phyloP scores from a whole-genome alignment of 2,888 invertebrate genomes.

The Ischnura elegans region DNA sequence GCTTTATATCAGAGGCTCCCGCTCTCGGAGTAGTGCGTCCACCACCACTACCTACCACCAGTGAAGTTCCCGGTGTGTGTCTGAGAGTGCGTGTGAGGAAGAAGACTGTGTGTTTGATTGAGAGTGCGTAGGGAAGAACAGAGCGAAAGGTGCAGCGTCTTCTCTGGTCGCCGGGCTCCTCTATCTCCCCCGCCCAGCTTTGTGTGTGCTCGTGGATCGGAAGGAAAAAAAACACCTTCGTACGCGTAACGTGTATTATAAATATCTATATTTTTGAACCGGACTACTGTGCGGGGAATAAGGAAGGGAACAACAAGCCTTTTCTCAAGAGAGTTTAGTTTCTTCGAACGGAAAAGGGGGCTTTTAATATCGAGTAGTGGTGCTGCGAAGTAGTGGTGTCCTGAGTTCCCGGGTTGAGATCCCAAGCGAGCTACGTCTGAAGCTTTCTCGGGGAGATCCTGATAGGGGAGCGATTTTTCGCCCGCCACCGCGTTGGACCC shows the following conservation, averaged over 20 bases:
- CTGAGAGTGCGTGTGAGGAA: constrained; percentile 20
- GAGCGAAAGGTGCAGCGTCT: constrained; percentile 56
- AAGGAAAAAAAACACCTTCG: background rate
- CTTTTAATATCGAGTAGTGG: background rate
- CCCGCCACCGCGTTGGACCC: constrained; percentile 20
- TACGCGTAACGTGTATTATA: background rate
- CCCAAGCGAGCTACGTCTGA: background rate
- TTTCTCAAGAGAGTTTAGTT: background rate
- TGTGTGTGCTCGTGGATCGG: background rate
- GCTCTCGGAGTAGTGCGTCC: no score
- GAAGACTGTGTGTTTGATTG: background rate
- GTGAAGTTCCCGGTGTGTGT: constrained; percentile 26
- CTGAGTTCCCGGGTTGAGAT: background rate
- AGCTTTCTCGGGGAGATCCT: background rate
- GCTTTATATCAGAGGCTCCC: constrained; percentile 46
- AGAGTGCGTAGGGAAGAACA: background rate
- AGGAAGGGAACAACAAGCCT: constrained; percentile 30
- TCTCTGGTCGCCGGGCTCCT: constrained; percentile 14
- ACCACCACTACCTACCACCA: no score
- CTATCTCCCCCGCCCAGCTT: background rate
- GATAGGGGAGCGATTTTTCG: background rate
- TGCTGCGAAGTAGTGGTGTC: constrained; percentile 6
- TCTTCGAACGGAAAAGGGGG: background rate
- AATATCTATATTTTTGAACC: constrained; percentile 2
- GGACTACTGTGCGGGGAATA: constrained; percentile 21